Conservation (phyloP, 2,113 vertebrate genomes). For the Hippocampus mohnikei region DNA sequence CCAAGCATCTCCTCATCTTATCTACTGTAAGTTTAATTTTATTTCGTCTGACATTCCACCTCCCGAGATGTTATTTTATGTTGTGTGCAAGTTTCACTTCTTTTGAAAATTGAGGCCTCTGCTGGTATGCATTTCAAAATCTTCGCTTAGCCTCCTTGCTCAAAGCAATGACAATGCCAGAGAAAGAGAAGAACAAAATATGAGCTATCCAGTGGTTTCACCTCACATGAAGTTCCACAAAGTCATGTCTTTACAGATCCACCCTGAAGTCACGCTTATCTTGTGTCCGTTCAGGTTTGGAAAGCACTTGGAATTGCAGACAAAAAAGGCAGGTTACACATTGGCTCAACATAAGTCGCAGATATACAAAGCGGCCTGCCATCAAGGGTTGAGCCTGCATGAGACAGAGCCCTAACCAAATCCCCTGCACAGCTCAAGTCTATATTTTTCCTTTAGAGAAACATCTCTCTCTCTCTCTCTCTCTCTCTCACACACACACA, state of each 20-base stretch:
- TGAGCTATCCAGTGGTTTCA: slow-evolving; percentile 36
- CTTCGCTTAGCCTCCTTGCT: slow-evolving; percentile 14
- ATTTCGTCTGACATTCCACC: slow-evolving; percentile 1
- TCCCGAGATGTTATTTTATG: slow-evolving; percentile 12
- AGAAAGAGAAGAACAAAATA: slow-evolving; percentile 31
- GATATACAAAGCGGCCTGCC: slow-evolving; percentile 57
- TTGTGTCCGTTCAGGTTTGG: slow-evolving; percentile 42
- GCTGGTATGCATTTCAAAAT: slow-evolving; percentile 20
- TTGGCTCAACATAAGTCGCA: slow-evolving; percentile 58
- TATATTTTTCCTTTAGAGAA: slow-evolving; percentile 15
- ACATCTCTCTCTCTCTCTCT: slow-evolving; percentile 34
- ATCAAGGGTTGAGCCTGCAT: slow-evolving; percentile 28
- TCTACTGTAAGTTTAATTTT: slow-evolving; percentile 9
- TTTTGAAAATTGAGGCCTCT: slow-evolving; percentile 33
- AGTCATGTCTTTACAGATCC: slow-evolving; percentile 56
- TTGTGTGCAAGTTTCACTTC: slow-evolving; percentile 31
- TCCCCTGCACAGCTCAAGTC: slow-evolving; percentile 44
- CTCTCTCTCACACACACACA: slow-evolving; percentile 8
- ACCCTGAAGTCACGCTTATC: slow-evolving; percentile 33
- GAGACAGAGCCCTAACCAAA: slow-evolving; percentile 46
- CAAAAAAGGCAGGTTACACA: slow-evolving; percentile 58
- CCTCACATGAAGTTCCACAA: slow-evolving; percentile 41
- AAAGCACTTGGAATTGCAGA: slow-evolving; percentile 35
- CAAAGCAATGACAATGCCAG: slow-evolving; percentile 32
- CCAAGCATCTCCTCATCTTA: slow-evolving; percentile 5